Base-by-base conservation (phyloP, 2,797 vertebrate genomes). In the Galago senegalensis region DNA sequence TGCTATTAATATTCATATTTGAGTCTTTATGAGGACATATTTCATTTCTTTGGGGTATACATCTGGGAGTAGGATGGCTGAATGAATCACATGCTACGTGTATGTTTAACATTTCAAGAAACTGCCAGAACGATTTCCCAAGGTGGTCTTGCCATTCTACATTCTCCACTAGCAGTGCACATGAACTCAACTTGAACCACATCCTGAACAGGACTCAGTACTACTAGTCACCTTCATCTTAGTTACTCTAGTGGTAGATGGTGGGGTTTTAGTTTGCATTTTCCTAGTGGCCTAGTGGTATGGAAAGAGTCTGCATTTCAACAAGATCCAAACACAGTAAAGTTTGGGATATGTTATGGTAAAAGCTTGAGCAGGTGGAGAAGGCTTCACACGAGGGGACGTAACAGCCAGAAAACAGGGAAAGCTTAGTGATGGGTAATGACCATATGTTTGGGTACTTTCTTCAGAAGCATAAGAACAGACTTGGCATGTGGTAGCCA, bases 271-370 rank as follows among this genome's bases (percentile, higher is more conserved):
- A 31, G 23, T 63, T 63, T 84, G 65, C 31, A 80, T 91, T 69
- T 91, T 91, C 20, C 65, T 69, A 7, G 60, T 72, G 18, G 60
- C 25, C 25, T 58, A 49, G 49, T 11, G 21, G 37, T 58, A 34
- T 60, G 37, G 37, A 58, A 9, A 89, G 73, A 53, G 58, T 65
- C 89, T 86, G 8, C n/a, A 53, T 46, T 82, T 95, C 53, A 67
- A 79, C 37, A 72, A 91, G 27, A 95, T 20, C 34, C 9, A 31
- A 1, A 46, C 37, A 67, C 31, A 25, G 29, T 49, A 11, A 67
- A 76, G 43, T 17, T 60, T 34, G 58, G 40, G 72, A 56, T 53
- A 17, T 25, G 3, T 11, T 3, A 3, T 9, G 14, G 0, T 6
- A 29, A 58, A 95, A 56, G 25, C 46, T n/a, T 46, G 3, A 72